Evolutionary conservation across 2,888 invertebrate genomes (phyloP).

Genomic region (Mesorhabditis sp.): DNA sequence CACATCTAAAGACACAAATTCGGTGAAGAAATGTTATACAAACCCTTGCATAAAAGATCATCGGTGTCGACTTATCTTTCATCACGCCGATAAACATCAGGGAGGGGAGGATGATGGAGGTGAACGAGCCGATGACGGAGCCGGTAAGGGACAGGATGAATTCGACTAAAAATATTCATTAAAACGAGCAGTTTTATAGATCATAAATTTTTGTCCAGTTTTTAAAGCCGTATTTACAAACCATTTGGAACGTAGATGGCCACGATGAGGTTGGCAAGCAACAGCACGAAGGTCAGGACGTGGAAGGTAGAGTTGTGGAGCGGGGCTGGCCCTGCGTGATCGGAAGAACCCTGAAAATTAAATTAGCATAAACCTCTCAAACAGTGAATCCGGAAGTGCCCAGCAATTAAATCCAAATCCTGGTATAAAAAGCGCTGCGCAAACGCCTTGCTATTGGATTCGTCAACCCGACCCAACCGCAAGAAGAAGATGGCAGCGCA

Average conservation of each 20-base stretch:
- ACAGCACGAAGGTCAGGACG: slow-evolving; percentile 71
- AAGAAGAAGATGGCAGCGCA: too few relatives aligned
- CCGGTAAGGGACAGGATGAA: slow-evolving; percentile 88
- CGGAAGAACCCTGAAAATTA: slow-evolving; percentile 19
- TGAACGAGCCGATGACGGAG: slow-evolving; percentile 86
- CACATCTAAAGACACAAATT: not conserved
- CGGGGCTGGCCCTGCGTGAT: slow-evolving; percentile 19
- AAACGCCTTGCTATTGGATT: too few relatives aligned
- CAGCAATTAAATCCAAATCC: too few relatives aligned
- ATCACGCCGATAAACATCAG: slow-evolving; percentile 72
- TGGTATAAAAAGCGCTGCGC: too few relatives aligned
- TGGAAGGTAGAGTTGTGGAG: slow-evolving; percentile 40
- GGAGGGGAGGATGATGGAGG: slow-evolving; percentile 88
- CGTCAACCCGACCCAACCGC: too few relatives aligned
- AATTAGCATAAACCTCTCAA: too few relatives aligned
- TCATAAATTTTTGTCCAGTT: not conserved
- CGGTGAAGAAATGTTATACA: not conserved
- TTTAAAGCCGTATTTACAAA: slow-evolving; percentile 29
- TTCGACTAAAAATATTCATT: slow-evolving; percentile 62
- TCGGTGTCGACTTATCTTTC: slow-evolving; percentile 13
- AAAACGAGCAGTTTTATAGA: not conserved
- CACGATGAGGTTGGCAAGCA: slow-evolving; percentile 73
- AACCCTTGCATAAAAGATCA: not conserved
- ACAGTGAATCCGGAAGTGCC: too few relatives aligned
- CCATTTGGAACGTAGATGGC: slow-evolving; percentile 85